Conservation (phyloP, 2,888 invertebrate species). For the Dexiosoma caninum region DNA sequence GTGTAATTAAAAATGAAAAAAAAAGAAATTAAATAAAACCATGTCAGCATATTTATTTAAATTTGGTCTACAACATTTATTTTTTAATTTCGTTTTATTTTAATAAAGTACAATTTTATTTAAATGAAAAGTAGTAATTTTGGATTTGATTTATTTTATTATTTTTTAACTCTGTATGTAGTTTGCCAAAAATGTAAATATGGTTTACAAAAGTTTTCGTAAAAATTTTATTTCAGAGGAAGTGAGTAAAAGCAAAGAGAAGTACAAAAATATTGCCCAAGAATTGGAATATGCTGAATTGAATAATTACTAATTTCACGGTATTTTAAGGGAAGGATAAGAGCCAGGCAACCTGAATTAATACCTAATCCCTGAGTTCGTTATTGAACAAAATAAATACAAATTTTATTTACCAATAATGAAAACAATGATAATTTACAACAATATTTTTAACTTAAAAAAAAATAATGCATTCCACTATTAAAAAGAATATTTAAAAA, state of each 20-base stretch:
- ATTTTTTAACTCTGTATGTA: no score
- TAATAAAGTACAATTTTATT: slow-evolving; percentile 44
- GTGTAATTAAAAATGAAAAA: slow-evolving; percentile 60
- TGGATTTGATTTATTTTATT: slow-evolving; percentile 37
- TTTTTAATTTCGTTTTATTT: slow-evolving; percentile 25
- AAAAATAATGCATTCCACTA: slow-evolving; percentile 44
- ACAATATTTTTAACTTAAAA: slow-evolving; percentile 17
- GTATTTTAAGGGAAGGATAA: slow-evolving; percentile 4
- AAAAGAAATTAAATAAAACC: slow-evolving; percentile 50
- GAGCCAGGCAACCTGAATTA: slow-evolving; percentile 44
- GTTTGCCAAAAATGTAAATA: neutral
- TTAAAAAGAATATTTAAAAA: neutral
- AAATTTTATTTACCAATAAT: slow-evolving; percentile 50
- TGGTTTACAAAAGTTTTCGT: neutral
- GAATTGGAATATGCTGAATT: slow-evolving; percentile 98
- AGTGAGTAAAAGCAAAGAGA: slow-evolving; percentile 93
- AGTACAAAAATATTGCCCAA: slow-evolving; percentile 98
- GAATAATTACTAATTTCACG: slow-evolving; percentile 80
- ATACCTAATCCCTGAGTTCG: slow-evolving; percentile 26
- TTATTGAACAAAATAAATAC: slow-evolving; percentile 20
- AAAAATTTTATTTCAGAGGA: slow-evolving; percentile 83
- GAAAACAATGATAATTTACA: slow-evolving; percentile 45
- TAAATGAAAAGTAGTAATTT: slow-evolving; percentile 35
- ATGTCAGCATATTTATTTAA: slow-evolving; percentile 51
- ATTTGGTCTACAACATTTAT: neutral